Evolutionary conservation across 2,888 invertebrate genomes (phyloP), one percentile per base, ranked within the genome.

Genomic region (Polyommatus icarus): DNA sequence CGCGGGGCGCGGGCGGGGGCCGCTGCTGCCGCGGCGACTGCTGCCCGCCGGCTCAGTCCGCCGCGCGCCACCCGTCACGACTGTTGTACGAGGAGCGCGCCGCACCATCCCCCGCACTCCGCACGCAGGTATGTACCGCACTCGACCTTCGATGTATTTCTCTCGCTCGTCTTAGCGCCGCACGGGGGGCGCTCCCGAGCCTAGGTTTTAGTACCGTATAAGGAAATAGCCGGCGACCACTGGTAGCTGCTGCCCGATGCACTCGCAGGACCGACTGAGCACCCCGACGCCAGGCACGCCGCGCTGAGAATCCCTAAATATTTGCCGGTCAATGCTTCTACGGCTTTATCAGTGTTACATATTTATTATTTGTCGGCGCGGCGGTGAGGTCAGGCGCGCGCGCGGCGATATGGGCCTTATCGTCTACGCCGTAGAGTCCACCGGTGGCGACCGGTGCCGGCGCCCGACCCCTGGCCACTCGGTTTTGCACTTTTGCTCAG

Each of bases 301-400:
- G 87, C 89, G 90, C 89, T 85, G 87, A 87, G 88, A 87, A 88
- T 91, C 89, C 88, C 90, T 90, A 88, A 91, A 90, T 91, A 91
- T 88, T 87, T 88, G 87, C 88, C 91, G 92, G 92, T 92, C 93
- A 91, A 89, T 91, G 92, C 87, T 91, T 92, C 91, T 89, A 89
- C 88, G 89, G 88, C 86, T 90, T 92, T 93, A 93, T 93, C 93
- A 93, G 91, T 91, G 92, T 92, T 93, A 93, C 93, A 93, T 92
- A 93, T 93, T 93, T 93, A 93, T 93, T 92, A 92, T 91, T 92
- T 91, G 92, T 90, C 91, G 91, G 87, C 83, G 88, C 85, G 85
- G 86, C 88, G 90, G 90, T 92, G 91, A 92, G 93, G 92, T 92
- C 92, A 91, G 90, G 85, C 80, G 91, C 87, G 90, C 84, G 87